A percentile compares a stretch with the other conserved stretches of the same genome.
Evolutionary conservation across 2,797 vertebrate species (phyloP).

Genomic region (Silurus lanzhouensis): DNA sequence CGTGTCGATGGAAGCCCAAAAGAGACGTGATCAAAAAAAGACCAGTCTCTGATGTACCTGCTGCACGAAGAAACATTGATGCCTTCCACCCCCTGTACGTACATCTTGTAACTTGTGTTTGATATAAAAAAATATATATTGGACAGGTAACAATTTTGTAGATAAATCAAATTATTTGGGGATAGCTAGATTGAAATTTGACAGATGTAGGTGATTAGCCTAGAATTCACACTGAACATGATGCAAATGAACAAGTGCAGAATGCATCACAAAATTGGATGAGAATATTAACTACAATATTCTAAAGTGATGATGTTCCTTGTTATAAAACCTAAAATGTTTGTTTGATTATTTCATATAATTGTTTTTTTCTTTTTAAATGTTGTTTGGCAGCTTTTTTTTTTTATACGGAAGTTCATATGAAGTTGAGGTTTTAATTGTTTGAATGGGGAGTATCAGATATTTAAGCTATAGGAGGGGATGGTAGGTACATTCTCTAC

Average conservation of each 20-base stretch:
- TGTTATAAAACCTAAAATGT: too few relatives aligned
- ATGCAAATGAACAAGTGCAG: too few relatives aligned
- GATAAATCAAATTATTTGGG: not conserved
- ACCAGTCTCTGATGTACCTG: constrained; percentile 86
- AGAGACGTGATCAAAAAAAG: constrained; percentile 87
- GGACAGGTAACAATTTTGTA: not conserved
- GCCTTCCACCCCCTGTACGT: constrained; percentile 91
- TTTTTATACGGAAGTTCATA: not conserved
- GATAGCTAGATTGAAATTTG: not conserved
- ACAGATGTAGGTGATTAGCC: not conserved
- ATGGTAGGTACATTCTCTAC: not conserved
- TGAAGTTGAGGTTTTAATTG: not conserved
- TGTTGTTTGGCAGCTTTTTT: too few relatives aligned
- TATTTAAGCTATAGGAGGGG: constrained; percentile 28
- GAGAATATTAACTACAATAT: too few relatives aligned
- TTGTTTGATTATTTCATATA: not conserved
- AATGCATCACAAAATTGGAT: too few relatives aligned
- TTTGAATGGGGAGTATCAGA: not conserved
- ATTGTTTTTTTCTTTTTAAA: not conserved
- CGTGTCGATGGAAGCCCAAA: constrained; percentile 79
- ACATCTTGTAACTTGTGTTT: not conserved
- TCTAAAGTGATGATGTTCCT: too few relatives aligned
- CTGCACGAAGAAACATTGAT: constrained; percentile 87
- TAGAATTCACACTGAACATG: not conserved
- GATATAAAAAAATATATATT: not conserved